Percentiles rank a stretch among this genome's conserved stretches.
Evolutionary conservation across 2,888 invertebrate species (phyloP).

Genomic region (Dryocosmus kuriphilus): DNA sequence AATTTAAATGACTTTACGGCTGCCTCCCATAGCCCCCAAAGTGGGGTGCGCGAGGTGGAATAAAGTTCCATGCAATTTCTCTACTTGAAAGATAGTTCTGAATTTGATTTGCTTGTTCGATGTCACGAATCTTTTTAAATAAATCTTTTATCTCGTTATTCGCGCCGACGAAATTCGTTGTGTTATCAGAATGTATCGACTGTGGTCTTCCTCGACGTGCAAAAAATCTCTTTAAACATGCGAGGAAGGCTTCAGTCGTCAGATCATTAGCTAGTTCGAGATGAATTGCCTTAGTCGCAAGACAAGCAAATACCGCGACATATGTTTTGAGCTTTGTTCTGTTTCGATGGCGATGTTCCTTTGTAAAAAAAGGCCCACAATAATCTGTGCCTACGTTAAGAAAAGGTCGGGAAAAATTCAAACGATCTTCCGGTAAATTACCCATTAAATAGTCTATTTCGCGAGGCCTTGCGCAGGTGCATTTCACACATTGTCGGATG

Average conservation of each 20-base stretch:
- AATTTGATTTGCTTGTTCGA: not conserved
- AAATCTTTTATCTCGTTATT: not conserved
- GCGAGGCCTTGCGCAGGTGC: no score
- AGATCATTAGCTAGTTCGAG: no score
- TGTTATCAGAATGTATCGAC: not conserved
- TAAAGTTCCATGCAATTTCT: conserved; percentile 1
- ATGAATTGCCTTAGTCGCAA: no score
- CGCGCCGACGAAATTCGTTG: not conserved
- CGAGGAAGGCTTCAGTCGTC: no score
- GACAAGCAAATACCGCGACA: not conserved
- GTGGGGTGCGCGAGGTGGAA: conserved; percentile 6
- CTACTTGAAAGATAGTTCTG: not conserved
- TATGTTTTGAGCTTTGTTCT: not conserved
- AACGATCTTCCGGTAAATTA: no score
- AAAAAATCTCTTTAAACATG: not conserved
- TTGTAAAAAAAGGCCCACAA: not conserved
- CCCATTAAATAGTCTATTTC: no score
- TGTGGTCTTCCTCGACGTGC: not conserved
- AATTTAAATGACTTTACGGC: conserved; percentile 15
- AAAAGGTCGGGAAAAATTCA: no score
- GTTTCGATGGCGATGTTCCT: not conserved
- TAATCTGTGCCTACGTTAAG: no score
- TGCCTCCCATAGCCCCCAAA: conserved; percentile 16
- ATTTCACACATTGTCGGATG: not conserved
- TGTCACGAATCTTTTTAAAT: not conserved